phyloP scores from a whole-genome alignment of 2,113 vertebrate genomes.

The Odocoileus hemionus region DNA sequence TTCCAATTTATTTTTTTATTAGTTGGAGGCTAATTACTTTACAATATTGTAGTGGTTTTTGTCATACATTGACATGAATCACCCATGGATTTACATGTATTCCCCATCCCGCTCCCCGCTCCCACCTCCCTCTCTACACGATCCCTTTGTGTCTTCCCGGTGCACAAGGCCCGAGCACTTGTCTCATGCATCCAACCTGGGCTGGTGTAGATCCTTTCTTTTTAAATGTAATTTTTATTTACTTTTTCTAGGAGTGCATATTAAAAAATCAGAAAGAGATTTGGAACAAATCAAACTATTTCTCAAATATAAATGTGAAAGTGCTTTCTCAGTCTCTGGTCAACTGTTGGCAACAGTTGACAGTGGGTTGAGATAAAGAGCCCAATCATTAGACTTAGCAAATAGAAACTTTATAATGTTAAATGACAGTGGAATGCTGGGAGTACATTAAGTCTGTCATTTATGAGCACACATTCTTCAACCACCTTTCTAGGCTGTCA shows the following conservation, averaged over 20 bases:
- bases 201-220: neutral
- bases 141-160: too few relatives aligned
- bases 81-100: too few relatives aligned
- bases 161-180: too few relatives aligned
- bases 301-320: neutral
- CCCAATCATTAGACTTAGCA: conserved; percentile 16
- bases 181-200: too few relatives aligned
- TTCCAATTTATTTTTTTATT: too few relatives aligned
- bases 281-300: neutral
- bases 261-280: conserved; percentile 10
- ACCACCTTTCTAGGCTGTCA: neutral
- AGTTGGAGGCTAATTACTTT: too few relatives aligned
- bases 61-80: too few relatives aligned
- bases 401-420: conserved; percentile 23
- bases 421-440: neutral
- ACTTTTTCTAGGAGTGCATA: neutral
- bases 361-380: neutral
- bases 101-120: too few relatives aligned
- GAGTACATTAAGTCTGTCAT: neutral
- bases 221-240: neutral
- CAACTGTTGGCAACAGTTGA: neutral
- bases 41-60: too few relatives aligned
- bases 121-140: too few relatives aligned
- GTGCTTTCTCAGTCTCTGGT: neutral
- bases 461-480: conserved; percentile 22